These are phyloP conservation scores for Siderastrea radians DNA, from an alignment of 92 coral and sea anemone genomes.

Conservation along the genomic window DNA sequence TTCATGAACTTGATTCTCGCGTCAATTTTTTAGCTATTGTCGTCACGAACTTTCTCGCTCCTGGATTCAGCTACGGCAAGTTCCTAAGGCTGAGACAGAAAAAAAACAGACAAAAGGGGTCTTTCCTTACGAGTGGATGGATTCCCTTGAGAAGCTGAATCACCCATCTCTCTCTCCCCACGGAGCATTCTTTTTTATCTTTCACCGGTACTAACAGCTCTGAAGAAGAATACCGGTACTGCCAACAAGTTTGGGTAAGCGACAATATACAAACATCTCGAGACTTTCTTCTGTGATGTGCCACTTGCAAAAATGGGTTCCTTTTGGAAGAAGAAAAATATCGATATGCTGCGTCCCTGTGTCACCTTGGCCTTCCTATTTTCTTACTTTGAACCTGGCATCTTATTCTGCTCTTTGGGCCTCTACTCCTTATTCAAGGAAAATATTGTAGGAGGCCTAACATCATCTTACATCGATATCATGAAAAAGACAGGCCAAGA, in stretches of 20 bases:
- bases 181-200: not conserved
- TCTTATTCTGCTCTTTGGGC: constrained; percentile 25
- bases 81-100: not conserved
- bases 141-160: not conserved
- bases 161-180: not conserved
- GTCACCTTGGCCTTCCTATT: constrained; percentile 57
- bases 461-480: constrained; percentile 61
- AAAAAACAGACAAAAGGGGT: too few species aligned
- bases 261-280: not conserved
- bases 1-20: too few species aligned
- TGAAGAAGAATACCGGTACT: not conserved
- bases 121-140: too few species aligned
- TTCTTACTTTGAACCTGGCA: not conserved
- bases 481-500: constrained; percentile 42
- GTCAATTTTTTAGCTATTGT: too few species aligned
- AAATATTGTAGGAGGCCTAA: constrained; percentile 58
- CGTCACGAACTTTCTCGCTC: not conserved
- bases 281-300: not conserved
- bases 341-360: not conserved
- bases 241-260: not conserved
- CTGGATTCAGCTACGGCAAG: not conserved
- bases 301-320: not conserved
- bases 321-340: not conserved
- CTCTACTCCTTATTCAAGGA: constrained; percentile 43
- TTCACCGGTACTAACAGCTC: not conserved